Evolutionary conservation across 2,797 vertebrate genomes (phyloP).

Genomic region (Acropternis orthonyx): DNA sequence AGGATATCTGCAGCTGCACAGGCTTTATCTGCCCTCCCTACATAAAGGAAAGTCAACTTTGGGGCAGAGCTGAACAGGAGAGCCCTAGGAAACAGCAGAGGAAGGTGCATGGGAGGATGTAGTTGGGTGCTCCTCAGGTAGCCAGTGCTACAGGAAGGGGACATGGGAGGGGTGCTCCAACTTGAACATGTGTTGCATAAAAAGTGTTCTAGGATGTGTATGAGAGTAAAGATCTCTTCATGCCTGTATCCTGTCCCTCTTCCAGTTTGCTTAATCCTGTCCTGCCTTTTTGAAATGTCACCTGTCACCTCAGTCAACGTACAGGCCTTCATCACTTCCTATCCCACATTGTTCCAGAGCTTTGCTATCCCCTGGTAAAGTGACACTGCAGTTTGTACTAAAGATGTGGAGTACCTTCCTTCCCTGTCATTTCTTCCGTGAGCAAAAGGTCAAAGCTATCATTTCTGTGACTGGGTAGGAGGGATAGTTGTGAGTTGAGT

Average conservation of each 20-base stretch:
- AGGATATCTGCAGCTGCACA: not conserved
- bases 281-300: conserved; percentile 13
- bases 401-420: not conserved
- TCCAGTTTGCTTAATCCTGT: conserved; percentile 31
- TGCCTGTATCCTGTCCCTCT: not conserved
- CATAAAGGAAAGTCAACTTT: not conserved
- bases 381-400: not conserved
- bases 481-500: conserved; percentile 4
- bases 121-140: not conserved
- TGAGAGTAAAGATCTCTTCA: not conserved
- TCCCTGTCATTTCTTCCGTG: conserved; percentile 48
- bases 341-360: not conserved
- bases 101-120: not conserved
- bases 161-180: not conserved
- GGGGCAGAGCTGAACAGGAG: not conserved
- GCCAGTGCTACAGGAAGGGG: not conserved
- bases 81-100: not conserved
- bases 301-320: conserved; percentile 5
- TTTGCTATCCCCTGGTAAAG: not conserved
- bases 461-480: conserved; percentile 5
- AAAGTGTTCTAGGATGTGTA: not conserved
- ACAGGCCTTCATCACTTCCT: conserved; percentile 28
- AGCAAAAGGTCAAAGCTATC: conserved; percentile 50
- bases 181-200: not conserved
- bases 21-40: not conserved